phyloP scores from a whole-genome alignment of 2,113 vertebrate genomes.

The Chitala chitala region DNA sequence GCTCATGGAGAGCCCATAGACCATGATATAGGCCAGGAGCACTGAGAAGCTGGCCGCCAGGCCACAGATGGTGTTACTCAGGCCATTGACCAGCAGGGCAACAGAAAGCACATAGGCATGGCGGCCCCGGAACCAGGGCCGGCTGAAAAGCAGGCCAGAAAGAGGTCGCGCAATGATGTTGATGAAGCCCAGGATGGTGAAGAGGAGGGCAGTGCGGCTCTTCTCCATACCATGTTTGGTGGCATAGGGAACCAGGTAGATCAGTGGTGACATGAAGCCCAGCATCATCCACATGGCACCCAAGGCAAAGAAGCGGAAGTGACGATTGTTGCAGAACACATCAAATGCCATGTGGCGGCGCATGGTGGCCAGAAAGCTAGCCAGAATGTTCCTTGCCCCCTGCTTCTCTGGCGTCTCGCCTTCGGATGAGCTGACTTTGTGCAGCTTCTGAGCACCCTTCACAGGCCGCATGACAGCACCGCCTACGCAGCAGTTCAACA shows the following conservation, averaged over 20 bases:
- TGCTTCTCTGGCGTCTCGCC: conserved; percentile 1
- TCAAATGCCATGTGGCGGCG: conserved; percentile 72
- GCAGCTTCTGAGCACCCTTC: conserved; percentile 4
- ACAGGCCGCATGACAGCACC: conserved; percentile 76
- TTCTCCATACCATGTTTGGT: conserved; percentile 56
- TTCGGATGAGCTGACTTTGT: too few species aligned
- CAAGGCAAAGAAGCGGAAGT: conserved; percentile 63
- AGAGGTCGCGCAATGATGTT: conserved; percentile 71
- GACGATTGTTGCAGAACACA: conserved; percentile 62
- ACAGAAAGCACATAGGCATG: conserved; percentile 64
- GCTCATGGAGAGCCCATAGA: conserved; percentile 72
- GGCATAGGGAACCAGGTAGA: conserved; percentile 77
- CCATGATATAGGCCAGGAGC: conserved; percentile 64
- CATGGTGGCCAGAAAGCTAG: conserved; percentile 36
- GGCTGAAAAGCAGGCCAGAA: conserved; percentile 61
- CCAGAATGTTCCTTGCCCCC: conserved; percentile 20
- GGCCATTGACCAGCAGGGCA: conserved; percentile 60
- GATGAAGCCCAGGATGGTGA: conserved; percentile 68
- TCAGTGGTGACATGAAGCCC: conserved; percentile 65
- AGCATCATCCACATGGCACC: conserved; percentile 72
- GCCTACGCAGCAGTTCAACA: conserved; percentile 73
- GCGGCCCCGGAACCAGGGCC: conserved; percentile 46
- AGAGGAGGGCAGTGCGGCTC: conserved; percentile 66
- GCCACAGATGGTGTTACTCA: conserved; percentile 71
- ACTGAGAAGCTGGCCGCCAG: conserved; percentile 50